phyloP scores from a whole-genome alignment of 1,140 invertebrate genomes.

The Drosophila funebris region DNA sequence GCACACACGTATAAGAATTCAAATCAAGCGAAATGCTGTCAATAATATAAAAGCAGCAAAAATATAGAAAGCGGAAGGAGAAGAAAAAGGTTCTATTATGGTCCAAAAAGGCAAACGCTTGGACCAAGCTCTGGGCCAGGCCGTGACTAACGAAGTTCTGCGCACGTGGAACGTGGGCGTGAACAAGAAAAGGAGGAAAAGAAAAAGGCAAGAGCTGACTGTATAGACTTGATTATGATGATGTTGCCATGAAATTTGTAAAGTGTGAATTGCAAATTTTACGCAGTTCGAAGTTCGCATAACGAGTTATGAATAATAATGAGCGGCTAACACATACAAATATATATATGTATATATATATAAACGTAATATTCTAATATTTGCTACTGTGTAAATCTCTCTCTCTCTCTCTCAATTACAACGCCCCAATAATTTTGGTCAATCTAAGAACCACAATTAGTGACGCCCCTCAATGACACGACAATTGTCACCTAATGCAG shows the following conservation, averaged over 20 bases:
- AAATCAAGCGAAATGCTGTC: slow-evolving; percentile 81
- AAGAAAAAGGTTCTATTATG: slow-evolving; percentile 28
- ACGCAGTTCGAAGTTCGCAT: slow-evolving; percentile 35
- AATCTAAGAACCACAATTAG: slow-evolving; percentile 16
- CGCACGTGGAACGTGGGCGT: slow-evolving; percentile 44
- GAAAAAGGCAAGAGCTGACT: too few relatives aligned
- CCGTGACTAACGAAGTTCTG: slow-evolving; percentile 76
- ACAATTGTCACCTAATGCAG: slow-evolving; percentile 57
- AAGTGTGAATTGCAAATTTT: slow-evolving; percentile 82
- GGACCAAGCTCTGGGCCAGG: slow-evolving; percentile 5
- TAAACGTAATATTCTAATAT: background rate
- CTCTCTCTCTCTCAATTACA: background rate
- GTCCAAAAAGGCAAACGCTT: slow-evolving; percentile 14
- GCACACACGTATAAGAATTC: slow-evolving; percentile 60
- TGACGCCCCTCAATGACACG: slow-evolving; percentile 19
- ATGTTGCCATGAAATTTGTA: slow-evolving; percentile 65
- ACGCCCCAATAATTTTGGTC: slow-evolving; percentile 1
- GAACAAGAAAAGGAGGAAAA: slow-evolving; percentile 12
- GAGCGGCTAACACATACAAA: too few relatives aligned
- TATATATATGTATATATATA: too few relatives aligned
- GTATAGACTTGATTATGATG: slow-evolving; percentile 32
- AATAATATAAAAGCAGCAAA: slow-evolving; percentile 67
- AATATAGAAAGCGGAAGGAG: slow-evolving; percentile 35
- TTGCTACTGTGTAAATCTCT: background rate
- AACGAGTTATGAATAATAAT: slow-evolving; percentile 81